Conservation (phyloP, 2,113 vertebrate genomes). For the Engystomops pustulosus region DNA sequence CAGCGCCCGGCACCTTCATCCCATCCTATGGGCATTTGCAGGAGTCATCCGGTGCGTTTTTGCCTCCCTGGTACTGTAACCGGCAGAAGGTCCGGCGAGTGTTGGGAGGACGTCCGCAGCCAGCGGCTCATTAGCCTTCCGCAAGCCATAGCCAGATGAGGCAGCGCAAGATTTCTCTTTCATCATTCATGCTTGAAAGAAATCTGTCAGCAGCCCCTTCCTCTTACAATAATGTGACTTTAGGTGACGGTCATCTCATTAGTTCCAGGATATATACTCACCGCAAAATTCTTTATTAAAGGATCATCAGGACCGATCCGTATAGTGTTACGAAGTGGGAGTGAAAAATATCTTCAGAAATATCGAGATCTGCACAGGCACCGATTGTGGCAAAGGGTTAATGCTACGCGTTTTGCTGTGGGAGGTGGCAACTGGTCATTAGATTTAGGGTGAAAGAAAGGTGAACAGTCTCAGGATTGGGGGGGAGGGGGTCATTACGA, state of each 20-base stretch:
- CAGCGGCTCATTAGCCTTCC: slow-evolving; percentile 80
- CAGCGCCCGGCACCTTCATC: slow-evolving; percentile 66
- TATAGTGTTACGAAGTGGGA: background rate
- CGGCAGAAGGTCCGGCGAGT: slow-evolving; percentile 79
- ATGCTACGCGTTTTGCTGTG: background rate
- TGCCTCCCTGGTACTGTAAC: slow-evolving; percentile 76
- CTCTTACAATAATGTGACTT: slow-evolving; percentile 85
- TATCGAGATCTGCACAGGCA: background rate
- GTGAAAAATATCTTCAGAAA: background rate
- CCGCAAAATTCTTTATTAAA: slow-evolving; percentile 56
- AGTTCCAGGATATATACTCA: slow-evolving; percentile 68
- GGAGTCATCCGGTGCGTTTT: slow-evolving; percentile 70
- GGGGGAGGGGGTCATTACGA: background rate
- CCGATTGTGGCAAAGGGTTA: background rate
- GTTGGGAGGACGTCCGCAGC: slow-evolving; percentile 78
- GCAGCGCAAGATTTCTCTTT: slow-evolving; percentile 78
- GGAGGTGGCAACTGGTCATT: background rate
- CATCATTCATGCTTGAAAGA: slow-evolving; percentile 86
- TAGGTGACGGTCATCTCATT: slow-evolving; percentile 80
- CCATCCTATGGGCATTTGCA: slow-evolving; percentile 67
- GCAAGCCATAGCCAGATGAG: slow-evolving; percentile 79
- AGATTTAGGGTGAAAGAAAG: slow-evolving; percentile 8
- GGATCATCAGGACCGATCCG: background rate
- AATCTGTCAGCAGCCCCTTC: slow-evolving; percentile 80
- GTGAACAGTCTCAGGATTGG: background rate